Percentiles rank a stretch among this genome's conserved stretches.
Evolutionary conservation across 1,140 invertebrate genomes (phyloP).

Genomic region (Microplitis mediator): DNA sequence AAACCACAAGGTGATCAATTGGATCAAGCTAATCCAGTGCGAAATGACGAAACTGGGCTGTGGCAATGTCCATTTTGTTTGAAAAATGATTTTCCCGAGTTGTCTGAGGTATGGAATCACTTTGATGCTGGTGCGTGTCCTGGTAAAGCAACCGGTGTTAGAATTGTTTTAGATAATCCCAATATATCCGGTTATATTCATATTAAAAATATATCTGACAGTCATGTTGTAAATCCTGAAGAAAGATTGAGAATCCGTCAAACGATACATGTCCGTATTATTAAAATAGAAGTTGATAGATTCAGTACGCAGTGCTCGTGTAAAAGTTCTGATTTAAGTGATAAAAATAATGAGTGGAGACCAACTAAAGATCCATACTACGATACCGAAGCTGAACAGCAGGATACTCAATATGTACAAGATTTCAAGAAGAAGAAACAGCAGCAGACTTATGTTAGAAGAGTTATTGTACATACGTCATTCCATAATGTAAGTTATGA

Average conservation of each 20-base stretch:
- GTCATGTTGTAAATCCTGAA: conserved; percentile 89
- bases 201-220: conserved; percentile 94
- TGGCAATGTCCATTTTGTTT: conserved; percentile 98
- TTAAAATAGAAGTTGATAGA: conserved; percentile 93
- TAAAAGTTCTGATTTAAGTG: conserved; percentile 89
- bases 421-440: conserved; percentile 82
- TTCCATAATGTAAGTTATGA: conserved; percentile 97
- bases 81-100: conserved; percentile 93
- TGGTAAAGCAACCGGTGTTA: conserved; percentile 92
- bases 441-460: conserved; percentile 84
- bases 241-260: conserved; percentile 87
- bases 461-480: conserved; percentile 96
- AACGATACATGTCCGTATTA: conserved; percentile 91
- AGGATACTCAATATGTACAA: conserved; percentile 78
- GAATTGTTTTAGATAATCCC: conserved; percentile 85
- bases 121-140: conserved; percentile 95
- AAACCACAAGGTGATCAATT: conserved; percentile 92
- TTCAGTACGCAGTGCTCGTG: conserved; percentile 95
- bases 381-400: conserved; percentile 85
- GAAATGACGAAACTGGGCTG: conserved; percentile 90
- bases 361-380: conserved; percentile 90
- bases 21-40: conserved; percentile 92
- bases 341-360: conserved; percentile 90
- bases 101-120: conserved; percentile 98
- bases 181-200: conserved; percentile 93